Percentiles rank a stretch among this genome's conserved stretches.
phyloP scores from a whole-genome alignment of 1,140 invertebrate species.

The Temnothorax nylanderi region DNA sequence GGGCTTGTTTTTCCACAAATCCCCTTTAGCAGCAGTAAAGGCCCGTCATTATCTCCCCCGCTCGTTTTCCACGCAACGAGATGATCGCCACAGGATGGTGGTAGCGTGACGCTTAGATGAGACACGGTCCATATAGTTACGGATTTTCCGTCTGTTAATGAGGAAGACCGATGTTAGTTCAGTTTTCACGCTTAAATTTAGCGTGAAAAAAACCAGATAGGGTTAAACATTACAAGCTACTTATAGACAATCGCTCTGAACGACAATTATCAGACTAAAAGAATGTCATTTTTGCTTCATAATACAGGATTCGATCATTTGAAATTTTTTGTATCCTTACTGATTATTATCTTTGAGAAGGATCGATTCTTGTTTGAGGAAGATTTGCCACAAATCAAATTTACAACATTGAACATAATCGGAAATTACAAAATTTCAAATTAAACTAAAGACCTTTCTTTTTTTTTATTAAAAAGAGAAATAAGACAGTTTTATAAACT shows the following conservation, averaged over 20 bases:
- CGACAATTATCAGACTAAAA: background rate
- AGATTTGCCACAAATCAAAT: background rate
- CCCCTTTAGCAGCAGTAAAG: slow-evolving; percentile 7
- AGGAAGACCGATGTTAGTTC: background rate
- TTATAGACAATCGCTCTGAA: background rate
- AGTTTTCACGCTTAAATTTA: slow-evolving; percentile 1
- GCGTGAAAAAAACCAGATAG: background rate
- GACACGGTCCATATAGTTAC: background rate
- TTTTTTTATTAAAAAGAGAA: background rate
- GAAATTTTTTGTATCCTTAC: background rate
- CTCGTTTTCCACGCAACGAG: slow-evolving; percentile 12
- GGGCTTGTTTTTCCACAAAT: slow-evolving; percentile 49
- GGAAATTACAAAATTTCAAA: background rate
- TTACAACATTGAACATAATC: background rate
- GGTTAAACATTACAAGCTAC: background rate
- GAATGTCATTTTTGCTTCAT: background rate
- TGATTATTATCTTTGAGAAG: background rate
- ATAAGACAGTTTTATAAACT: background rate
- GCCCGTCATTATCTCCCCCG: slow-evolving; percentile 34
- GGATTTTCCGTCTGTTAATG: slow-evolving; percentile 37
- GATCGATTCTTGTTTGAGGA: background rate
- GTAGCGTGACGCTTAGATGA: slow-evolving; percentile 28
- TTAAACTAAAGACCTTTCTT: background rate
- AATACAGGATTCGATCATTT: background rate
- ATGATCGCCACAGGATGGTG: slow-evolving; percentile 16